Percentiles rank a stretch among this genome's conserved stretches.
Evolutionary conservation across 2,113 vertebrate species (phyloP).

Genomic region (Austrofundulus limnaeus): DNA sequence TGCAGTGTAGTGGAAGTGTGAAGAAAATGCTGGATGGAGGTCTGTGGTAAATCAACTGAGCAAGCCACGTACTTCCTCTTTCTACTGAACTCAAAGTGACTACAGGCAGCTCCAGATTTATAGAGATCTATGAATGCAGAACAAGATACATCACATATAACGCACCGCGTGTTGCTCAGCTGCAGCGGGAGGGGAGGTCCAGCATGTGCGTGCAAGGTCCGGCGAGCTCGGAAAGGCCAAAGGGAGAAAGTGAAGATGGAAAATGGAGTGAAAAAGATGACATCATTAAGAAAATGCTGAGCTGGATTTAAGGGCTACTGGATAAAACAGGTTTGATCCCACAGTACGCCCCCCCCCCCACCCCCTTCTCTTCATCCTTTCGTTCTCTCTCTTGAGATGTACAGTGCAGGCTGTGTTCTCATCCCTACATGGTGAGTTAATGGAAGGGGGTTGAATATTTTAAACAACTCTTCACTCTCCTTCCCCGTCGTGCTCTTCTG

Average conservation of each 20-base stretch:
- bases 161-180: slow-evolving; percentile 34
- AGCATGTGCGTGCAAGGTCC: slow-evolving; percentile 50
- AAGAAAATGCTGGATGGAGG: slow-evolving; percentile 8
- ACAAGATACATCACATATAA: slow-evolving; percentile 38
- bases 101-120: slow-evolving; percentile 38
- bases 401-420: slow-evolving; percentile 68
- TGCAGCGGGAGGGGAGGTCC: slow-evolving; percentile 30
- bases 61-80: slow-evolving; percentile 9
- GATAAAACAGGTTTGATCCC: slow-evolving; percentile 62
- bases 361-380: not conserved
- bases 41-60: slow-evolving; percentile 5
- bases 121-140: slow-evolving; percentile 24
- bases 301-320: slow-evolving; percentile 67
- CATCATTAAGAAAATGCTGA: slow-evolving; percentile 75
- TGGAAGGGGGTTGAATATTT: slow-evolving; percentile 81
- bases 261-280: slow-evolving; percentile 65
- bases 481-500: slow-evolving; percentile 34
- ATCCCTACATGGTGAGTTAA: slow-evolving; percentile 69
- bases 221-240: slow-evolving; percentile 42
- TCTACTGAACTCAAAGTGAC: slow-evolving; percentile 25
- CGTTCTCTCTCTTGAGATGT: slow-evolving; percentile 51
- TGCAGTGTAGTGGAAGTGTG: slow-evolving; percentile 24
- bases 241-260: slow-evolving; percentile 56
- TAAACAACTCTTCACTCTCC: slow-evolving; percentile 66
- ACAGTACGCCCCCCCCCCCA: slow-evolving; percentile 31